These are phyloP conservation scores for Amazona vittata DNA, from an alignment of 2,113 vertebrate species.

Conservation along the genomic window DNA sequence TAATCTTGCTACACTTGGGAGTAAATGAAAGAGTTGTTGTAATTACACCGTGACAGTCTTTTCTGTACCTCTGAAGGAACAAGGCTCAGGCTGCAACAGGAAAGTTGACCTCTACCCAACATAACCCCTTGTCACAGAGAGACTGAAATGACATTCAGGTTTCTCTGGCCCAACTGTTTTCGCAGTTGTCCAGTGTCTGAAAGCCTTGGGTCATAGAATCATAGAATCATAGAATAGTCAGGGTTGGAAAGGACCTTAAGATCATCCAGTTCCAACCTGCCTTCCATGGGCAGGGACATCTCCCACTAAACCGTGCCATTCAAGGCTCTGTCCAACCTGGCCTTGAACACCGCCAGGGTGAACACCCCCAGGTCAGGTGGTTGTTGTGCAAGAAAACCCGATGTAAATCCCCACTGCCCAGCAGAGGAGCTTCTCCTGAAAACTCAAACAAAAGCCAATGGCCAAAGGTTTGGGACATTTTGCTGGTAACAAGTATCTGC, in stretches of 20 bases:
- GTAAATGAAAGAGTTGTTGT: not conserved
- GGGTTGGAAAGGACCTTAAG: too few relatives aligned
- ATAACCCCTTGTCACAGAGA: not conserved
- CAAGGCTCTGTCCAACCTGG: too few relatives aligned
- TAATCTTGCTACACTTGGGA: not conserved
- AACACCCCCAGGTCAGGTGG: too few relatives aligned
- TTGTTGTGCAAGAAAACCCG: not conserved
- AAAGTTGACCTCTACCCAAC: not conserved
- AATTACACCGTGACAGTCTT: not conserved
- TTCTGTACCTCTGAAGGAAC: not conserved
- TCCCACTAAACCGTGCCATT: too few relatives aligned
- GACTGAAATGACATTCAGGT: not conserved
- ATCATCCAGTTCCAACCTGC: too few relatives aligned
- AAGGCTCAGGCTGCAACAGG: not conserved
- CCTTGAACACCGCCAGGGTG: too few relatives aligned
- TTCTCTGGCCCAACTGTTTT: not conserved
- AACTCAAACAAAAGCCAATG: not conserved
- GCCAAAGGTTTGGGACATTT: not conserved
- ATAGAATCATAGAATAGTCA: too few relatives aligned
- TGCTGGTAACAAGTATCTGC: not conserved
- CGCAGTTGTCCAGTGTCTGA: not conserved
- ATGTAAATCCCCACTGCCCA: not conserved
- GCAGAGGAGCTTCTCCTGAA: not conserved
- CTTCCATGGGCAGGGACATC: too few relatives aligned
- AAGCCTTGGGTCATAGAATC: not conserved